A percentile compares a stretch with the other conserved stretches of the same genome.
These are phyloP conservation scores for Pyrrhosoma nymphula DNA, from an alignment of 2,888 invertebrate species.

Conservation along the genomic window DNA sequence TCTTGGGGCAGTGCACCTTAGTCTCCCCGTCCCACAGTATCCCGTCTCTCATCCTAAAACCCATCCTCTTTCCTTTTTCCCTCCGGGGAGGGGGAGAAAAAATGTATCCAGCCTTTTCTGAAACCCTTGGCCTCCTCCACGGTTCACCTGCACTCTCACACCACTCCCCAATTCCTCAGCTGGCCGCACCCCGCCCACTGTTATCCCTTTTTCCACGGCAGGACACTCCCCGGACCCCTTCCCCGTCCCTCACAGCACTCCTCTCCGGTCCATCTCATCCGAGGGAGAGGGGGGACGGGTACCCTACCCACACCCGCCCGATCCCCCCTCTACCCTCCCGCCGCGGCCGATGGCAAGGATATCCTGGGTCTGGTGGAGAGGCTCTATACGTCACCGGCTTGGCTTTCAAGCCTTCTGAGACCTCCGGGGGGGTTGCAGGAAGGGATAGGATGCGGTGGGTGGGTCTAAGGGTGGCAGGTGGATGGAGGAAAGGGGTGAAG, in stretches of 20 bases:
- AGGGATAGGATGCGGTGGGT: background rate
- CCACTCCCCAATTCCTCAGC: background rate
- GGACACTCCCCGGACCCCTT: background rate
- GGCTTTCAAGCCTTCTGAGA: conserved; percentile 51
- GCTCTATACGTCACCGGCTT: conserved; percentile 62
- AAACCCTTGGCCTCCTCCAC: background rate
- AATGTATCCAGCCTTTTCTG: background rate
- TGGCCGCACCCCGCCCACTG: background rate
- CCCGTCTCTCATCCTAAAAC: background rate
- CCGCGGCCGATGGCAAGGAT: background rate
- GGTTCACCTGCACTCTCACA: background rate
- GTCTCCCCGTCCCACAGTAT: conserved; percentile 7
- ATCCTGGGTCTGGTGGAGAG: conserved; percentile 19
- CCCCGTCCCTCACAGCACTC: background rate
- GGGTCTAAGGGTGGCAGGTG: background rate
- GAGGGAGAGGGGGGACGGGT: background rate
- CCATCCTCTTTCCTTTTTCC: background rate
- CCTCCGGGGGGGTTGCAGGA: conserved; percentile 1
- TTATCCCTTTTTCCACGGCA: background rate
- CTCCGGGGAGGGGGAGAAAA: background rate
- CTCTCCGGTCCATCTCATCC: conserved; percentile 59
- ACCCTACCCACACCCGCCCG: background rate
- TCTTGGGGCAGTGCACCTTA: conserved; percentile 42
- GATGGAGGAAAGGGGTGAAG: background rate
- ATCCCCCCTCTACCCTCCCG: background rate